Base-by-base conservation (phyloP, 2,113 vertebrate species). In the Uria lomvia region DNA sequence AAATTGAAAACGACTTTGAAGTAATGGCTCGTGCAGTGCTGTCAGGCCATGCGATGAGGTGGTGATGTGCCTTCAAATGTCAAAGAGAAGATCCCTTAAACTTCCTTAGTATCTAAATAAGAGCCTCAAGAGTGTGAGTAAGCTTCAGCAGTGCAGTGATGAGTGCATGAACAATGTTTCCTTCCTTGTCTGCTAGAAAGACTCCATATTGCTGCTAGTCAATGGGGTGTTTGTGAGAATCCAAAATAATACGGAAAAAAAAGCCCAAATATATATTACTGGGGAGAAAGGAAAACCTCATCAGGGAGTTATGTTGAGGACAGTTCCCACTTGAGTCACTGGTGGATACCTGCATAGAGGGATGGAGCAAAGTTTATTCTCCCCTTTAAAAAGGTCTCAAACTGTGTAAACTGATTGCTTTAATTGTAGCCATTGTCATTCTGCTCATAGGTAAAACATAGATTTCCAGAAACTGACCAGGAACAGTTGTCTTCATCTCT, bases 1-100 rank as follows among this genome's bases (percentile, higher is more conserved):
- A 96, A 94, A 97, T 84, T 90, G 94, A 68, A 94, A 95, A 79
- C 63, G 4, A 78, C 88, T 90, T 92, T 78, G 81, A 91, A 93
- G 78, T 91, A 97, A 94, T 81, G 94, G 76, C 93, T 92, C 49
- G 8, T 1, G 1, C 30, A 36, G 49, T 20, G 55, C 52, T 93
- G 40, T 62, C 42, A 66, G 82, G 50, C 72, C 60, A 7, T 7
- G 47, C 29, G 71, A 30, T 45, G 76, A 77, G 86, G 52, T 74
- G n/a, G 45, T 77, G 45, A 22, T 58, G 45, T 0, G 1, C 55
- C 65, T 90, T 50, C 0, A 2, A 77, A 92, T 92, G 58, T 32
- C 83, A 94, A 85, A 71, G n/a, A 59, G 53, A 76, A 87, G 59
- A 75, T 88, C 18, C 24, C 43, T 82, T 43, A 12, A 43, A 26